Conservation (phyloP, 2,113 vertebrate genomes). For the Labeo rohita region DNA sequence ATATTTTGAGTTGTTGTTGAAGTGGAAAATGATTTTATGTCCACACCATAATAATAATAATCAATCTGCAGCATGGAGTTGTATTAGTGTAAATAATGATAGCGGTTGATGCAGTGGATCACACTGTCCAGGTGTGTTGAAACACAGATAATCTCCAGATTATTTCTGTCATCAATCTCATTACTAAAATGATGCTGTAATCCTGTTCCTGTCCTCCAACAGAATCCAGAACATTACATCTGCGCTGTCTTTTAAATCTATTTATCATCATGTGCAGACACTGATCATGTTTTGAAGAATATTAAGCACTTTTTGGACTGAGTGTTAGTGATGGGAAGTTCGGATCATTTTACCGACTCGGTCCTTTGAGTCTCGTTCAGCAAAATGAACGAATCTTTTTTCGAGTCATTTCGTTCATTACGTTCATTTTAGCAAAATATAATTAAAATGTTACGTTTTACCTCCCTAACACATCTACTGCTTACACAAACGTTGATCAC, state of each 20-base stretch:
- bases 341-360: too few species aligned
- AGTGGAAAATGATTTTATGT: not conserved
- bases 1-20: not conserved
- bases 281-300: not conserved
- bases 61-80: not conserved
- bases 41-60: not conserved
- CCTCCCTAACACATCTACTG: too few species aligned
- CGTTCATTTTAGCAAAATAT: too few species aligned
- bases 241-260: not conserved
- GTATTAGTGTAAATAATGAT: not conserved
- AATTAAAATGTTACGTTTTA: too few species aligned
- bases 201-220: conserved; percentile 58
- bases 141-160: conserved; percentile 59
- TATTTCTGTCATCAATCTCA: conserved; percentile 65
- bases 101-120: not conserved
- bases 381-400: too few species aligned
- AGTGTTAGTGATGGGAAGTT: not conserved
- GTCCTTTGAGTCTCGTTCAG: too few species aligned
- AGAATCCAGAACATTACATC: not conserved
- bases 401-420: too few species aligned
- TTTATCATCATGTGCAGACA: not conserved
- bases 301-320: not conserved
- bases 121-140: conserved; percentile 43
- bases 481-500: too few species aligned
- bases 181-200: conserved; percentile 50